Conservation (phyloP, 2,797 vertebrate genomes). For the Cottoperca gobio region DNA sequence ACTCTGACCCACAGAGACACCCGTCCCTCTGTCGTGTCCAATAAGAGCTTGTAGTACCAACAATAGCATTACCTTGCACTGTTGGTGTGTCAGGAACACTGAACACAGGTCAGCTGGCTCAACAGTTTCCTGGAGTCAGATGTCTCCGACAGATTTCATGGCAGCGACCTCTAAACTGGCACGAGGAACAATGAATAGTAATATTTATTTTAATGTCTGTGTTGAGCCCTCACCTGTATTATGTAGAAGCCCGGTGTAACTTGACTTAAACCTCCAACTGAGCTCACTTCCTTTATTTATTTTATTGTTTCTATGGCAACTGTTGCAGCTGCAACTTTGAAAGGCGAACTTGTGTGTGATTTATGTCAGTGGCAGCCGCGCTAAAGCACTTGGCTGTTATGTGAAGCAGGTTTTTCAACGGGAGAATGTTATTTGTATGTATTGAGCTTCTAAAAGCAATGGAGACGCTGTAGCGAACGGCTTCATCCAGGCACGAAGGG, state of each 20-base stretch:
- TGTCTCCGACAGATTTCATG: conserved; percentile 22
- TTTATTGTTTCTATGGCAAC: no score
- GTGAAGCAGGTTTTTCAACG: conserved; percentile 28
- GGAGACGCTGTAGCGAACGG: no score
- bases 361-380: conserved; percentile 39
- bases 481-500: no score
- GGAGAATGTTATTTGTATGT: no score
- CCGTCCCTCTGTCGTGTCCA: conserved; percentile 47
- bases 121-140: conserved; percentile 36
- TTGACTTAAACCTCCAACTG: not conserved
- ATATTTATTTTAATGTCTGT: not conserved
- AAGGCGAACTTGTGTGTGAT: conserved; percentile 22
- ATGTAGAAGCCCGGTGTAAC: not conserved
- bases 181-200: not conserved
- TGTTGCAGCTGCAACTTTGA: conserved; percentile 25
- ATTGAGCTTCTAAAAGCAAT: no score
- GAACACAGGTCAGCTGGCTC: conserved; percentile 44
- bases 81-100: conserved; percentile 25
- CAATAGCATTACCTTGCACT: conserved; percentile 5
- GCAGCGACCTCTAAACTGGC: not conserved
- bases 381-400: conserved; percentile 26
- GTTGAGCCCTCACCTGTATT: not conserved
- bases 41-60: conserved; percentile 9
- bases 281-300: no score
- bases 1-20: conserved; percentile 70